These are phyloP conservation scores for Athripsodes cinereus DNA, from an alignment of 2,888 invertebrate species.

Conservation along the genomic window DNA sequence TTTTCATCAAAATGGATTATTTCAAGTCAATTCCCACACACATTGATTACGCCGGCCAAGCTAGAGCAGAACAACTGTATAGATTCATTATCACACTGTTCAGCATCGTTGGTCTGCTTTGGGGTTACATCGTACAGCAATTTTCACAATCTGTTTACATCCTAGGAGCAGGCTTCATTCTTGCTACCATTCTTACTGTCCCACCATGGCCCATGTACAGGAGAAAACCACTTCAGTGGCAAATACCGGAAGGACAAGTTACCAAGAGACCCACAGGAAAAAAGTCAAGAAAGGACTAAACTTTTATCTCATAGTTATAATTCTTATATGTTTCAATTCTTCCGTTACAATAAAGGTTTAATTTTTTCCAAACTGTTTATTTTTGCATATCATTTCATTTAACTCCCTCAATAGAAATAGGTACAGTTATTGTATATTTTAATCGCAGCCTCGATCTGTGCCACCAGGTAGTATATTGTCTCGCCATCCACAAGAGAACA, in stretches of 20 bases:
- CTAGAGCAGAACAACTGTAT: slow-evolving; percentile 81
- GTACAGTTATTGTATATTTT: too few species aligned
- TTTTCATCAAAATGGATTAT: slow-evolving; percentile 38
- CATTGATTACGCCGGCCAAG: slow-evolving; percentile 83
- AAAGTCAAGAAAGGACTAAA: slow-evolving; percentile 32
- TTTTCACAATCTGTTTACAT: slow-evolving; percentile 94
- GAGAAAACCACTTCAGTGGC: slow-evolving; percentile 84
- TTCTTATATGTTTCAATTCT: not conserved
- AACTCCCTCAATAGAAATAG: too few species aligned
- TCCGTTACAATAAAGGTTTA: not conserved
- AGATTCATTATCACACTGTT: slow-evolving; percentile 86
- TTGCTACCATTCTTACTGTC: slow-evolving; percentile 81
- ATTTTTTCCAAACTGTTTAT: too few species aligned
- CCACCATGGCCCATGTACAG: slow-evolving; percentile 98
- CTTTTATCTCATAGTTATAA: not conserved
- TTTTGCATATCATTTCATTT: too few species aligned
- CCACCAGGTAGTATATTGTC: too few species aligned
- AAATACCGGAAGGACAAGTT: slow-evolving; percentile 40
- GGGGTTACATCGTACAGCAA: slow-evolving; percentile 92
- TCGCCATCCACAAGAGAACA: too few species aligned
- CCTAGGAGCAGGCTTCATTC: slow-evolving; percentile 81
- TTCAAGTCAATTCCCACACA: slow-evolving; percentile 48
- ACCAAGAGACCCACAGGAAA: slow-evolving; percentile 20
- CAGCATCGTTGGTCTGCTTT: slow-evolving; percentile 83
- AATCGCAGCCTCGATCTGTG: too few species aligned